Evolutionary conservation across 2,888 invertebrate genomes (phyloP), one percentile per base, ranked within the genome.

Genomic region (Meghimatium bilineatum): DNA sequence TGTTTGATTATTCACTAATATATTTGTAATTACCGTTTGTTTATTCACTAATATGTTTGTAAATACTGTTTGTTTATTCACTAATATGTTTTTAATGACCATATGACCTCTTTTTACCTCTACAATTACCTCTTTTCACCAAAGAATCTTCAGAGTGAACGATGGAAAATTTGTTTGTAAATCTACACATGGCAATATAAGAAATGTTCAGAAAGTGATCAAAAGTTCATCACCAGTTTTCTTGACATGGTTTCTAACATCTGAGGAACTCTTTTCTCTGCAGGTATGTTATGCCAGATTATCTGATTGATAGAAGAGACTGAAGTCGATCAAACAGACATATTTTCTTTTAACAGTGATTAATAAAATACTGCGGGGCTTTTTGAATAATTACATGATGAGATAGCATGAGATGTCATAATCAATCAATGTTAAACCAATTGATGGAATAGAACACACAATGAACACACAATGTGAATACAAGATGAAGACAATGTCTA

Each of bases 201-300:
- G 1, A 63, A 36, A 56, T 49, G 44, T 56, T 8, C 63, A 69
- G 38, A 52, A 29, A 67, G 79, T 83, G 32, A 60, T 80, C 26
- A n/a, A 38, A 60, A 80, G 80, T 44, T 32, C 56, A 20, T 85
- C 83, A 10, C 83, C 86, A 74, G 36, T 79, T 20, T 67, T 79
- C 66, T 67, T 86, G 67, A 76, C 83, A 26, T 85, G 79, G 77
- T 32, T 82, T 71, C 69, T 86, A n/a, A 85, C 85, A 32, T 36
- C 80, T 32, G 52, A 80, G 49, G 60, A 83, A 8, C 66, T 86
- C 5, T 60, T 49, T 44, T 72, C 79, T 23, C 36, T 86, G 32
- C 82, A 86, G 80, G 86, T 86, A 63, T 10, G 32, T 49, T 32
- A 23, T 26, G 29, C 23, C 17, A 75, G 38, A 52, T 38, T 26